Percentiles rank a stretch among this genome's conserved stretches.
phyloP scores from a whole-genome alignment of 2,888 invertebrate genomes.

The Latheticus oryzae region DNA sequence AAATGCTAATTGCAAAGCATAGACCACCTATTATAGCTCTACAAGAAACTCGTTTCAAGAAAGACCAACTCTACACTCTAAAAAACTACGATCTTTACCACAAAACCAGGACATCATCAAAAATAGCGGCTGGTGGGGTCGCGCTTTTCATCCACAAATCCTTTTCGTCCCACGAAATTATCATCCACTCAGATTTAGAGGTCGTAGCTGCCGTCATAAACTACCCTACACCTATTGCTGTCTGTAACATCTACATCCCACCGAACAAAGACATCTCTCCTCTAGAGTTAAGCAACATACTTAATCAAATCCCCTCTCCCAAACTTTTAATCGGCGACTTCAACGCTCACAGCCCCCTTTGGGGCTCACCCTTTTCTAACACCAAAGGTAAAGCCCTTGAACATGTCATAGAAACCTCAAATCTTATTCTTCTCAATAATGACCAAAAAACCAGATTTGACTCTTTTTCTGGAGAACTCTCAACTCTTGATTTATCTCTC shows the following conservation, averaged over 20 bases:
- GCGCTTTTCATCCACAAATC: conserved; percentile 24
- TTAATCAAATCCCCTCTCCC: conserved; percentile 34
- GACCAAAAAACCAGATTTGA: conserved; percentile 19
- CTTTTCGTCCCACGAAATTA: conserved; percentile 10
- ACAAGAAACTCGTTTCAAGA: conserved; percentile 35
- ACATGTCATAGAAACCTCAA: background rate
- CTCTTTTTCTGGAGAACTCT: conserved; percentile 12
- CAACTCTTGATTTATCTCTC: conserved; percentile 25
- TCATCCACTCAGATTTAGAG: conserved; percentile 27
- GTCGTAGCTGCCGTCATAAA: conserved; percentile 14
- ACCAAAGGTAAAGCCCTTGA: conserved; percentile 18
- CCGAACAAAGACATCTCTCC: conserved; percentile 2
- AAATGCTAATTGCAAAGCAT: conserved; percentile 16
- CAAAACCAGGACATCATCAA: conserved; percentile 8
- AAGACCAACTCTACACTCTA: conserved; percentile 2
- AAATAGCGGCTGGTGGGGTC: conserved; percentile 27
- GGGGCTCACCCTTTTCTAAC: conserved; percentile 21
- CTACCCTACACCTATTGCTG: conserved; percentile 15
- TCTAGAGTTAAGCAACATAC: conserved; percentile 16
- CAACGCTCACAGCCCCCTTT: conserved; percentile 28
- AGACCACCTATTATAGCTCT: conserved; percentile 22
- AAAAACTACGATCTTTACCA: conserved; percentile 17
- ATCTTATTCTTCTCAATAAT: conserved; percentile 23
- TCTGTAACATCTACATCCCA: conserved; percentile 31
- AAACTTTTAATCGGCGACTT: conserved; percentile 30